A percentile compares a stretch with the other conserved stretches of the same genome.
Conservation (phyloP, 2,888 invertebrate genomes). For the Eupithecia inturbata region DNA sequence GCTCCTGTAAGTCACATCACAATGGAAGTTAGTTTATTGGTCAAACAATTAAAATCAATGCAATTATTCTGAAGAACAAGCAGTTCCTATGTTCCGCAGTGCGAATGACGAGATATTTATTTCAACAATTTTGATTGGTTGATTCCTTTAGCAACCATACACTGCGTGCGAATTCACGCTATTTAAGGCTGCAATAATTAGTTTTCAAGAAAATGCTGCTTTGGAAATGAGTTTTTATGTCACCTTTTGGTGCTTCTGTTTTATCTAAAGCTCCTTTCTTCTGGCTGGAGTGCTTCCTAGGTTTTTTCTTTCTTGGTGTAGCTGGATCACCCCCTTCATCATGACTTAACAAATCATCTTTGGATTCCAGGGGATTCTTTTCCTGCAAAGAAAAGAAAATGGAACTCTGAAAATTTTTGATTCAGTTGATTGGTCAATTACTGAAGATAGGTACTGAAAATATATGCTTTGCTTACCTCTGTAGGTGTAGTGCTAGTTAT, state of each 20-base stretch:
- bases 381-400: slow-evolving; percentile 56
- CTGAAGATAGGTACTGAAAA: too few relatives aligned
- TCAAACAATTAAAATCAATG: not conserved
- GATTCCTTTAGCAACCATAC: not conserved
- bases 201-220: not conserved
- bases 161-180: not conserved
- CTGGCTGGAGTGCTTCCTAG: slow-evolving; percentile 66
- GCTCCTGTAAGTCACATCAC: slow-evolving; percentile 50
- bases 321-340: slow-evolving; percentile 64
- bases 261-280: slow-evolving; percentile 63
- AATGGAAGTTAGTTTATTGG: not conserved
- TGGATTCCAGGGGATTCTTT: slow-evolving; percentile 65
- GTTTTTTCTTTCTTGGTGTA: slow-evolving; percentile 64
- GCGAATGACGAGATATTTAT: not conserved
- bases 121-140: not conserved
- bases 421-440: not conserved
- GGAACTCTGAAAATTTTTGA: not conserved
- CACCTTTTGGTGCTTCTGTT: slow-evolving; percentile 68
- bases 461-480: slow-evolving; percentile 54
- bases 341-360: slow-evolving; percentile 72
- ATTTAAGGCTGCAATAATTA: not conserved
- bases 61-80: not conserved
- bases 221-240: not conserved
- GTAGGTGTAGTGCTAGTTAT: slow-evolving; percentile 60
- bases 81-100: too few relatives aligned